Percentiles rank a stretch among this genome's conserved stretches.
phyloP scores from a whole-genome alignment of 2,888 invertebrate genomes.

The Archips xylosteana region DNA sequence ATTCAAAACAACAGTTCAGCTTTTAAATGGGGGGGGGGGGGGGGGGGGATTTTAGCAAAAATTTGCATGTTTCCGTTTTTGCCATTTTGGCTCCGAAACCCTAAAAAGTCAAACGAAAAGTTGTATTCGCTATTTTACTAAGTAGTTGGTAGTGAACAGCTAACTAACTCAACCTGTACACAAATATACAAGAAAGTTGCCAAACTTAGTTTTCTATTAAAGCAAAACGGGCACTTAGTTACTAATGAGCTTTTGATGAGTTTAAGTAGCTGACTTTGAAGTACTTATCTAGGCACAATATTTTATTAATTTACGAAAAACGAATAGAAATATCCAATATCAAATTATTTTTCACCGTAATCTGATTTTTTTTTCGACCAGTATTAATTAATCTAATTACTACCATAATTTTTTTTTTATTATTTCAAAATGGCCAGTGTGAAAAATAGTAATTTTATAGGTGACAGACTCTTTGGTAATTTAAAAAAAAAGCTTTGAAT shows the following conservation, averaged over 20 bases:
- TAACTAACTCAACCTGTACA: slow-evolving; percentile 5
- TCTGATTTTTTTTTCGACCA: not conserved
- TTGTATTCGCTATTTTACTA: not conserved
- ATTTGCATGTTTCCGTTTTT: no score
- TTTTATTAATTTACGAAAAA: not conserved
- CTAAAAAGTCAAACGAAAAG: not conserved
- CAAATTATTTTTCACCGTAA: not conserved
- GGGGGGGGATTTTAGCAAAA: not conserved
- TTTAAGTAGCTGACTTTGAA: slow-evolving; percentile 32
- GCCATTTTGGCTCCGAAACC: no score
- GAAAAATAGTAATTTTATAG: no score
- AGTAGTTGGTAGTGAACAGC: not conserved
- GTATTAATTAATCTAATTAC: not conserved
- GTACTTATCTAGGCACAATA: slow-evolving; percentile 9
- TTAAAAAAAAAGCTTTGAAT: not conserved
- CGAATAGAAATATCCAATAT: not conserved
- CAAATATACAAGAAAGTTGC: slow-evolving; percentile 16
- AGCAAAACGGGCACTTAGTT: slow-evolving; percentile 2
- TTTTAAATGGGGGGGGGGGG: no score
- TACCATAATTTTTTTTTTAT: no score
- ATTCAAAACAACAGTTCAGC: no score
- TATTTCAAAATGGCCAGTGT: not conserved
- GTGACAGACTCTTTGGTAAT: no score
- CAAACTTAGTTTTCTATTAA: slow-evolving; percentile 16
- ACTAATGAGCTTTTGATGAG: slow-evolving; percentile 22